These are phyloP conservation scores for Pherbina coryleti DNA, from an alignment of 2,888 invertebrate genomes.

Conservation along the genomic window DNA sequence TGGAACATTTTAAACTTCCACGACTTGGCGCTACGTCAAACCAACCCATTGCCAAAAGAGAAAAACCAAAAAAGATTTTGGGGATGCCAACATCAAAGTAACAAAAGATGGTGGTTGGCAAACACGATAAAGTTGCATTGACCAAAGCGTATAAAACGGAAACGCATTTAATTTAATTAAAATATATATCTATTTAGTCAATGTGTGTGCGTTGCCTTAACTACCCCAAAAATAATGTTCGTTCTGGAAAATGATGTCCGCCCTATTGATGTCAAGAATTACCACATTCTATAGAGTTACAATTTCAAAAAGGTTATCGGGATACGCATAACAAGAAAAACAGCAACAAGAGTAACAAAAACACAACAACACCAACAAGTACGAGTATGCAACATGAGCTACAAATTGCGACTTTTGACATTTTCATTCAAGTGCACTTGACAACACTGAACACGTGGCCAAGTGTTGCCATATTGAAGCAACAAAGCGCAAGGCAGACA, in stretches of 20 bases:
- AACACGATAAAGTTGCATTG: neutral
- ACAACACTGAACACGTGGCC: constrained; percentile 20
- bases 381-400: constrained; percentile 13
- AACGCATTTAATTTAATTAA: constrained; percentile 36
- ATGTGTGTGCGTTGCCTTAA: neutral
- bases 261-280: neutral
- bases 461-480: constrained; percentile 1
- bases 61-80: too few relatives aligned
- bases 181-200: constrained; percentile 4
- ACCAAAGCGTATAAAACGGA: constrained; percentile 5
- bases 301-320: neutral
- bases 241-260: neutral
- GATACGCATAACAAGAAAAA: neutral
- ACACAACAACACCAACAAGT: neutral
- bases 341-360: neutral
- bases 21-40: too few relatives aligned
- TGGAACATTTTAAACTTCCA: too few relatives aligned
- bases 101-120: too few relatives aligned
- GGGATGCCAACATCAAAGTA: too few relatives aligned
- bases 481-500: neutral
- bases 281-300: neutral
- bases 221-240: neutral
- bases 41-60: too few relatives aligned
- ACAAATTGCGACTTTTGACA: constrained; percentile 31
- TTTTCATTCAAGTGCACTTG: constrained; percentile 26